Base-by-base conservation (phyloP, 2,113 vertebrate genomes). In the Gila orcuttii region DNA sequence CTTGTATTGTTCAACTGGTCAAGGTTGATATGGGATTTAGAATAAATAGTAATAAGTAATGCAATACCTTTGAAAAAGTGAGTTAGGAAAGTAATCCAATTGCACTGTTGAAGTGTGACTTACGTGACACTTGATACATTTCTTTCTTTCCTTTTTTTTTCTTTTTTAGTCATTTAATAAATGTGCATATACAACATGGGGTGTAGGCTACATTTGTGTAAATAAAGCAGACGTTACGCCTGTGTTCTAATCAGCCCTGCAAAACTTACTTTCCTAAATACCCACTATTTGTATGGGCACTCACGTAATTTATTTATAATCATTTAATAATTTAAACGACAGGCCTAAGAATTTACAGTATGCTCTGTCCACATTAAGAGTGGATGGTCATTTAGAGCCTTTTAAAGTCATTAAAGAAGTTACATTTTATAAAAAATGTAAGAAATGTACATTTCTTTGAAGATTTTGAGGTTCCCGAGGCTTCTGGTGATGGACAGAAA, bases 71-170 rank as follows among this genome's bases (percentile, higher is more conserved):
- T 13, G 3, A 47, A 47, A 13, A 1, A 13, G 11, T 39, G 6
- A 47, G 11, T 50, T 52, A 50, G 47, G 12, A 52, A 52, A 52
- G 13, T 52, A 52, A 52, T 17, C 50, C 50, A 1, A 15, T 52
- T 52, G 50, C 50, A 52, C 50, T 17, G 50, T 50, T 50, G 3
- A 50, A 50, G 47, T 12, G 11, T 47, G 13, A 47, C 12, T 47
- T 47, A 47, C 11, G 11, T 3, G 12, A 47, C 12, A 47, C 11
- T 47, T 96, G 97, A 93, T 62, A 52, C 0, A 17, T 17, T 68
- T 68, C 15, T 33, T 1, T 6, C 7, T 33, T 33, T 33, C 28
- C 4, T 28, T 42, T 7, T 8, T 8, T 42, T 9, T 42, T 6
- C 12, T 12, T 13, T 5, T 28, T 15, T 31, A 31, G 0, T 33